These are phyloP conservation scores for Pygmarrhopalites habei DNA, from an alignment of 1,140 invertebrate genomes.

Conservation along the genomic window DNA sequence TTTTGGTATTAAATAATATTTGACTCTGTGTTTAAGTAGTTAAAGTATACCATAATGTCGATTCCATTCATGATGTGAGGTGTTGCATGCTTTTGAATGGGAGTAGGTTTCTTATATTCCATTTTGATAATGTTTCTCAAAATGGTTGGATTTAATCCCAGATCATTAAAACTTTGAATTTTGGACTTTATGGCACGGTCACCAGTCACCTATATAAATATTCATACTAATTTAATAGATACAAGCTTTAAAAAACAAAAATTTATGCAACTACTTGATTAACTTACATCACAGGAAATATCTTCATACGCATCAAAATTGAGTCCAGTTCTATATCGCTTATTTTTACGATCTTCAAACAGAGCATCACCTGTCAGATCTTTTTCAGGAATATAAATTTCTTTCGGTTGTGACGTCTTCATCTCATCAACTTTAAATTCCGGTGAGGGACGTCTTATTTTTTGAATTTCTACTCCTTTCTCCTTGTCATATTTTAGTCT, in stretches of 20 bases:
- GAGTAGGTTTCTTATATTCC: conserved; percentile 79
- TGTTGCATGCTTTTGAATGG: conserved; percentile 84
- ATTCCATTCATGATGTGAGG: conserved; percentile 68
- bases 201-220: conserved; percentile 44
- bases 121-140: conserved; percentile 70
- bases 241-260: background rate
- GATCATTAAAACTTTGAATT: conserved; percentile 57
- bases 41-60: conserved; percentile 96
- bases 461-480: no score
- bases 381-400: conserved; percentile 75
- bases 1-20: no score
- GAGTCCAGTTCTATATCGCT: conserved; percentile 66
- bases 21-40: no score
- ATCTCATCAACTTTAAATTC: no score
- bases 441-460: no score
- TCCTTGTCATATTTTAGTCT: no score
- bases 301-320: conserved; percentile 82
- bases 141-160: conserved; percentile 59
- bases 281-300: conserved; percentile 63
- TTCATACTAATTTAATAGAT: background rate
- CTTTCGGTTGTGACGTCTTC: no score
- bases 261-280: background rate
- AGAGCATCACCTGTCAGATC: conserved; percentile 46
- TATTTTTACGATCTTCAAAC: conserved; percentile 61
- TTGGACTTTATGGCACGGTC: conserved; percentile 59